Conservation (phyloP, 30 jellyfish, hydroid and myxozoan genomes). For the Hydractinia echinata region DNA sequence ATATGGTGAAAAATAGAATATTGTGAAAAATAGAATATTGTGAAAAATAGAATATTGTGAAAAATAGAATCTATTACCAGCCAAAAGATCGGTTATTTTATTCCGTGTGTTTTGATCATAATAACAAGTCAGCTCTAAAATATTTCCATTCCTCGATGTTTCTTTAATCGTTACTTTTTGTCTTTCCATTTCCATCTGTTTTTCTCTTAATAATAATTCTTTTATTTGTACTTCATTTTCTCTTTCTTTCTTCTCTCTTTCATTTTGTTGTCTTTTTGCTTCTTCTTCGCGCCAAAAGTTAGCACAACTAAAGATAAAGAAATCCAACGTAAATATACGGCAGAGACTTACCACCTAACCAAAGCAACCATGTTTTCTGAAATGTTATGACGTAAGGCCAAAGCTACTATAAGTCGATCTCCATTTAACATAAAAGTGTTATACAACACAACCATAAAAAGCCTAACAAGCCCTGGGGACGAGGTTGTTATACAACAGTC, state of each 20-base stretch:
- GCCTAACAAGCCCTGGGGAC: no score
- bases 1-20: no score
- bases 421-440: no score
- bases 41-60: no score
- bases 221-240: constrained; percentile 63
- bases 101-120: constrained; percentile 87
- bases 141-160: constrained; percentile 52
- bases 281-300: constrained; percentile 78
- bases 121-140: constrained; percentile 87
- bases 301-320: constrained; percentile 64
- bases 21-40: no score
- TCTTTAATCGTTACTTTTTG: constrained; percentile 92
- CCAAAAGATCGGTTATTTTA: constrained; percentile 58
- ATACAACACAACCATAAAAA: no score
- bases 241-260: constrained; percentile 48
- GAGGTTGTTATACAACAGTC: no score
- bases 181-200: constrained; percentile 82
- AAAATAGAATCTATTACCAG: constrained; percentile 48
- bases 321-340: neutral
- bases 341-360: no score
- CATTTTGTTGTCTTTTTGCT: constrained; percentile 58
- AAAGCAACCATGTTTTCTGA: no score
- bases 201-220: constrained; percentile 68
- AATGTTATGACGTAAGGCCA: no score
- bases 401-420: no score